Conservation (phyloP, 2,113 vertebrate species). For the Aythya baeri region DNA sequence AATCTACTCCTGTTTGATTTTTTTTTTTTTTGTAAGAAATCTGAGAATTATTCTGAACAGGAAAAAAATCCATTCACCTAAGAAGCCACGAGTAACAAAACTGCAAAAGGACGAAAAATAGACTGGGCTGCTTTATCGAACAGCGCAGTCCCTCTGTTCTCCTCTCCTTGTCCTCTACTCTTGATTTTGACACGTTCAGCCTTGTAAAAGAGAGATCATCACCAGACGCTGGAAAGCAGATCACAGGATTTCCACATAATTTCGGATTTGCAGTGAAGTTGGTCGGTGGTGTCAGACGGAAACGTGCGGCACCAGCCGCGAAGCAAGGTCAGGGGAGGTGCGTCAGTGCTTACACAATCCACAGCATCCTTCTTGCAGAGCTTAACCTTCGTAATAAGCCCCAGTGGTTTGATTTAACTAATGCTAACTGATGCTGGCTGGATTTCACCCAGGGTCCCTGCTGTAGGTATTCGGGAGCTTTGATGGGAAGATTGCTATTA, state of each 20-base stretch:
- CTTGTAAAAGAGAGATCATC: neutral
- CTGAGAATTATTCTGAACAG: neutral
- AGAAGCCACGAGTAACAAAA: neutral
- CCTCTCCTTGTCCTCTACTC: neutral
- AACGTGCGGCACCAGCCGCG: fast-evolving
- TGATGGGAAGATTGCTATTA: neutral
- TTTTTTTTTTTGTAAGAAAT: neutral
- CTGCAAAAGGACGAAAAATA: neutral
- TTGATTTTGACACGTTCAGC: neutral
- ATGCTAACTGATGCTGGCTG: neutral
- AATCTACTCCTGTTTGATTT: neutral
- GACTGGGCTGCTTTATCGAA: neutral
- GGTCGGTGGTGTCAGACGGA: neutral
- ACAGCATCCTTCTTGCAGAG: neutral
- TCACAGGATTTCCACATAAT: fast-evolving
- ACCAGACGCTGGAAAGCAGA: neutral
- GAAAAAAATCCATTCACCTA: neutral
- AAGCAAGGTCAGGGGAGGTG: conserved; percentile 2
- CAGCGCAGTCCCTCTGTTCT: neutral
- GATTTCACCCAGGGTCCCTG: neutral
- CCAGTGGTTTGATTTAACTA: neutral
- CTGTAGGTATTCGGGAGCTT: neutral
- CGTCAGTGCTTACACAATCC: neutral
- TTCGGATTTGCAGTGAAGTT: neutral
- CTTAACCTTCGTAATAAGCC: neutral